Evolutionary conservation across 2,888 invertebrate genomes (phyloP), one percentile per base, ranked within the genome.

Genomic region (Oligia strigilis): DNA sequence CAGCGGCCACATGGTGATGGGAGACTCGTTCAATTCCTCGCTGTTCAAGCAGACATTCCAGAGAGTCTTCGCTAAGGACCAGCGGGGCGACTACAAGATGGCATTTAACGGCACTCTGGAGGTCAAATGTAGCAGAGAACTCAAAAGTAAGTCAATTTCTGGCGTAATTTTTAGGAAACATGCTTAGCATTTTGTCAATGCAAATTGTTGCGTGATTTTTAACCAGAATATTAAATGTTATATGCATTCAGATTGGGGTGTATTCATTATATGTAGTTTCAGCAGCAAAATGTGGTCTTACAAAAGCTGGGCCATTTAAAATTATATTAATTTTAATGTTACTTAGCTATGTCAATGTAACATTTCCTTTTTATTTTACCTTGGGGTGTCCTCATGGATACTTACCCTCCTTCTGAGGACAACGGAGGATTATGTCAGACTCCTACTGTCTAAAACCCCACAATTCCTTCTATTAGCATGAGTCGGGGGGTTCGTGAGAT

Each of bases 31-130:
- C 96, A 99, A 99, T 95, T 99, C 99, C 0, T 99, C 99, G 0
- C 97, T 99, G 14, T 99, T 99, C 97, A 99, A 99, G 95, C 99
- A 99, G 97, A 99, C 99, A 90, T 99, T 99, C 98, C 99, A 99
- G 96, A 98, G 99, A 88, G 99, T 99, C 6, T 99, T 99, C 94
- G 98, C 98, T 9, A 98, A 99, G 91, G 99, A 99, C 95, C 97
- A 98, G 78, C 98, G 98, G 89, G 98, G 98, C 73, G 99, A 99
- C 91, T 98, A 99, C 89, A 99, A 99, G 96, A 99, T 99, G 99
- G 99, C 99, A 6, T 99, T 99, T 95, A 99, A 99, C 95, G 99
- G 99, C 11, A 99, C 99, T 0, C 95, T 99, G 86, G 99, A 99
- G 97, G 98, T 99, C 36, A 99, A 99, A 97, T 99, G 99, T 88